Conservation (phyloP, 1,140 invertebrate genomes). For the Lordiphosa clarofinis region DNA sequence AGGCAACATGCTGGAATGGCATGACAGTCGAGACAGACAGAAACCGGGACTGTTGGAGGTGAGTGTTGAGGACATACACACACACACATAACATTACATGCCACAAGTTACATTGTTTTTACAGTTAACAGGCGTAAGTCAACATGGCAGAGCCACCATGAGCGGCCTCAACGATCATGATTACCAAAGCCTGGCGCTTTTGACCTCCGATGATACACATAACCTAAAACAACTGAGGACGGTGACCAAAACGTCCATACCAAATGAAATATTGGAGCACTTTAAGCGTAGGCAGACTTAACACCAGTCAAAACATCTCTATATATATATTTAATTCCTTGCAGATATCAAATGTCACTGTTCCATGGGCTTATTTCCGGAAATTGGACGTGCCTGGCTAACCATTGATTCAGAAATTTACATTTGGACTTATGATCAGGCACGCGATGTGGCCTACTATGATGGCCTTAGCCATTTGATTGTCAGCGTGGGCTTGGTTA, state of each 20-base stretch:
- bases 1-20: constrained; percentile 70
- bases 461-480: constrained; percentile 95
- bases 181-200: constrained; percentile 88
- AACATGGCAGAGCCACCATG: constrained; percentile 75
- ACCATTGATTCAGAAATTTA: constrained; percentile 99
- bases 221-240: constrained; percentile 88
- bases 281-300: constrained; percentile 88
- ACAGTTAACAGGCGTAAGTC: constrained; percentile 71
- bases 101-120: constrained; percentile 1
- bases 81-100: not conserved
- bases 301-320: no score
- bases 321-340: not conserved
- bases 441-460: constrained; percentile 94
- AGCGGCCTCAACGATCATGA: constrained; percentile 95
- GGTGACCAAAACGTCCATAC: constrained; percentile 91
- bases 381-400: constrained; percentile 97
- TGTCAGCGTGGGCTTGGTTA: constrained; percentile 91
- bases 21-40: constrained; percentile 59
- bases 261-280: constrained; percentile 95
- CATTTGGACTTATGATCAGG: constrained; percentile 94
- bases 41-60: constrained; percentile 71
- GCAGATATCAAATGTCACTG: constrained; percentile 95
- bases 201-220: constrained; percentile 83
- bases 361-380: constrained; percentile 97
- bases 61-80: constrained; percentile 2